Conservation (phyloP, 2,113 vertebrate species). For the Camelus bactrianus region DNA sequence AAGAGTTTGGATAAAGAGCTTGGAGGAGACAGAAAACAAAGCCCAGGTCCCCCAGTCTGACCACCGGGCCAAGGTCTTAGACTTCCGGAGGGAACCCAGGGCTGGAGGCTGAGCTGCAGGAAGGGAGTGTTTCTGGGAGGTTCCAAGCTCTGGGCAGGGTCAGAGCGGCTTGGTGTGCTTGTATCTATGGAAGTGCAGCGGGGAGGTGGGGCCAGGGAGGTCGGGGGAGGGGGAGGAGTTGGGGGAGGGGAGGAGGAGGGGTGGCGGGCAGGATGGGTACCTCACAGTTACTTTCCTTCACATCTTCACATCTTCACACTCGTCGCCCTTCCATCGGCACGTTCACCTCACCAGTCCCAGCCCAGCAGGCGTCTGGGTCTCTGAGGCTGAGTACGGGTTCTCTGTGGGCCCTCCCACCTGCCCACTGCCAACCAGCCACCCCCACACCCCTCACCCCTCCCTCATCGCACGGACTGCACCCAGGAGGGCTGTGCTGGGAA, state of each 20-base stretch:
- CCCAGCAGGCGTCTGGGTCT: not conserved
- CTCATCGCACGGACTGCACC: not conserved
- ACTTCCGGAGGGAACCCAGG: not conserved
- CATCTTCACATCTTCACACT: not conserved
- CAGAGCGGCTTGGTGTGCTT: not conserved
- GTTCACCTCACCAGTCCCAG: not conserved
- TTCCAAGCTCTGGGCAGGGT: not conserved
- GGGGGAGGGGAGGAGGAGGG: too few relatives aligned
- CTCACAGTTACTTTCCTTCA: not conserved
- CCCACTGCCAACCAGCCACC: not conserved
- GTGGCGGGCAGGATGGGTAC: too few relatives aligned
- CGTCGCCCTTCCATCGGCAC: not conserved
- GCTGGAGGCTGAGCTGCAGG: not conserved
- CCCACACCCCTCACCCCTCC: not conserved
- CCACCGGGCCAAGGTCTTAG: not conserved
- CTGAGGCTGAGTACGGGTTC: not conserved
- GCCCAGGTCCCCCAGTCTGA: not conserved
- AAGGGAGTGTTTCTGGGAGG: not conserved
- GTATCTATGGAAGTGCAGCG: too few relatives aligned
- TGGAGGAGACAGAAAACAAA: constrained; percentile 3
- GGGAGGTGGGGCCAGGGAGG: not conserved
- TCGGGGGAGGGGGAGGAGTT: too few relatives aligned
- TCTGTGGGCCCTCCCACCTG: not conserved
- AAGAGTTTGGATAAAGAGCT: not conserved
- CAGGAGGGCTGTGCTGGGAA: not conserved